A percentile compares a stretch with the other conserved stretches of the same genome.
phyloP scores from a whole-genome alignment of 2,113 vertebrate species.

The Hydrolagus affinis region DNA sequence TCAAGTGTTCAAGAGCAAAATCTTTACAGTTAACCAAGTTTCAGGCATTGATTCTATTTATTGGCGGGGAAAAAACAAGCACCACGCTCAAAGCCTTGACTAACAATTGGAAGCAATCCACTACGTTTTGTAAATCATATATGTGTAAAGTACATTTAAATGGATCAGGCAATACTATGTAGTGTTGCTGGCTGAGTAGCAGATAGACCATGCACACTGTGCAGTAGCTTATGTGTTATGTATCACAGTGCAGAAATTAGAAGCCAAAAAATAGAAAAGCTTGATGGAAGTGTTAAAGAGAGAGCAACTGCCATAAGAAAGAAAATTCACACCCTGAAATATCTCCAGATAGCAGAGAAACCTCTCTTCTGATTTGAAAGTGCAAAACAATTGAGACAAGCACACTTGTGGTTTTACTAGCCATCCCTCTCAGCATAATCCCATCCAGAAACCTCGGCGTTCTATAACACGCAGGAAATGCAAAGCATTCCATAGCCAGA shows the following conservation, averaged over 20 bases:
- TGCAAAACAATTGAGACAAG: neutral
- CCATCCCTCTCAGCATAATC: neutral
- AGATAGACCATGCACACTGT: neutral
- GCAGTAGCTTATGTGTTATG: conserved; percentile 6
- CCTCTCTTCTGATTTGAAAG: neutral
- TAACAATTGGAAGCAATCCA: conserved; percentile 22
- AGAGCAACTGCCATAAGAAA: neutral
- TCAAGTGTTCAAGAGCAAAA: neutral
- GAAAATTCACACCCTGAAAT: neutral
- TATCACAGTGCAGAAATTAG: conserved; percentile 15
- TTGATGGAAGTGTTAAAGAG: neutral
- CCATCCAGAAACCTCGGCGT: too few species aligned
- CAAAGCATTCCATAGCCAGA: neutral
- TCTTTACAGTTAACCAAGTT: neutral
- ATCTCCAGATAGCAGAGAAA: neutral
- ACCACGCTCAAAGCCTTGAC: neutral
- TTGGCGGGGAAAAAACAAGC: neutral
- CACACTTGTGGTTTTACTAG: neutral
- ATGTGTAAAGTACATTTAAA: conserved; percentile 28
- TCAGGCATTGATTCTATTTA: neutral
- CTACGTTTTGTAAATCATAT: conserved; percentile 24
- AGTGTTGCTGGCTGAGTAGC: conserved; percentile 12
- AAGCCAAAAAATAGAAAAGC: neutral
- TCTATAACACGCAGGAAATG: neutral
- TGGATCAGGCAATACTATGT: conserved; percentile 12